Percentiles rank a stretch among this genome's conserved stretches.
phyloP scores from a whole-genome alignment of 2,113 vertebrate species.

The Xiphophorus maculatus region DNA sequence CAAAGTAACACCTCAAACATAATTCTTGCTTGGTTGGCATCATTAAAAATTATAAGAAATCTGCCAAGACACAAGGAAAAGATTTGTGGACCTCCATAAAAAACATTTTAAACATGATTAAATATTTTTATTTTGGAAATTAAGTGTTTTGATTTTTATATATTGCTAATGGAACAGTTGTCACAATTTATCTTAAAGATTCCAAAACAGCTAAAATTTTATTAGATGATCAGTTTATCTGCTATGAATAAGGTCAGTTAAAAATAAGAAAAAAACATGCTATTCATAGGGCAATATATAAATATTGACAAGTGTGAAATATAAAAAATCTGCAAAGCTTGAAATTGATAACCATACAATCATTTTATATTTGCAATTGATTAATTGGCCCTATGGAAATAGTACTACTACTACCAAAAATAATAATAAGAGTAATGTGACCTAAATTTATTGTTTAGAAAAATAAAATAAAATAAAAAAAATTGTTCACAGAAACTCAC shows the following conservation, averaged over 20 bases:
- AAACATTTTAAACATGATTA: no score
- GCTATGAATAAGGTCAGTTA: background rate
- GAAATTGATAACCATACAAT: no score
- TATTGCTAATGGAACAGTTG: no score
- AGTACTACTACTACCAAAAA: no score
- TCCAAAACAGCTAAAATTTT: background rate
- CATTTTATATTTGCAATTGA: background rate
- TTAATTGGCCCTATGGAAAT: background rate
- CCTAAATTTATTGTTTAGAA: background rate
- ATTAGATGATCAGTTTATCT: background rate
- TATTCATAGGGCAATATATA: background rate
- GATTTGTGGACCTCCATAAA: no score
- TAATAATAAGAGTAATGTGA: no score
- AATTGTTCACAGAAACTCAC: conserved; percentile 16
- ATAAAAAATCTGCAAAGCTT: no score
- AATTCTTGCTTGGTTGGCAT: no score
- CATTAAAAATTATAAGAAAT: background rate
- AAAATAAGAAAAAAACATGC: background rate
- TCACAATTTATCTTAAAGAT: no score
- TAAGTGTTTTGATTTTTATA: no score
- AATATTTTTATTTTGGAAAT: no score
- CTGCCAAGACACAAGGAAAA: background rate
- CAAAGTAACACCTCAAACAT: background rate
- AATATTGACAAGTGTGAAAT: background rate
- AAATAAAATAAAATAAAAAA: conserved; percentile 23